Evolutionary conservation across 2,113 vertebrate species (phyloP), one percentile per base, ranked within the genome.

Genomic region (Gambusia holbrooki): DNA sequence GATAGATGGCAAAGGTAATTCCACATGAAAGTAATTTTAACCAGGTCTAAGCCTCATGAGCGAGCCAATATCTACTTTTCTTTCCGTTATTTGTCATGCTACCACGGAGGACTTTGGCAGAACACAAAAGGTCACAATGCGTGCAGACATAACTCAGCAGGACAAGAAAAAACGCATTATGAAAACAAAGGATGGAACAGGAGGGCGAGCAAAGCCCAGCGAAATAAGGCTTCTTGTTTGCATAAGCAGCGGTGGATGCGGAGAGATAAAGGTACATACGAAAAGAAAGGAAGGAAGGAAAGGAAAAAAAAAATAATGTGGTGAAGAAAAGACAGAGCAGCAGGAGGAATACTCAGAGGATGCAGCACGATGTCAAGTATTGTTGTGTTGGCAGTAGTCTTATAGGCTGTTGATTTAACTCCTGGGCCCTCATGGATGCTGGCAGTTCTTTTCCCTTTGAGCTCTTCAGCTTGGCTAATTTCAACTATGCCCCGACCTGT

Each of bases 11-110:
- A 77, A 42, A 82, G 77, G 89, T 91, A 89, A 92, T 90, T 80
- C 85, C 84, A 88, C 79, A 90, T 84, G 89, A 93, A 92, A 90
- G 91, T 91, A 54, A 93, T 92, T 89, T 93, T 87, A 90, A 90
- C 84, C 81, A 78, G 84, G 81, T 85, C 81, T 81, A 78, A 90
- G 89, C 86, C 90, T 89, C 69, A 58, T 79, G 82, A 84, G 81
- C 29, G 64, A 71, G 79, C 84, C 69, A 84, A 89, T 84, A 86
- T 90, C 88, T 86, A 84, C 89, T 74, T 83, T 82, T 67, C 68
- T 78, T 86, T 90, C 84, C 81, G 83, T 73, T 86, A 92, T 93
- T 89, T 84, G 87, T 92, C 90, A 92, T 89, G 84, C 90, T 92
- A 84, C 88, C 86, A 90, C 85, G 83, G 87, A 90, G 84, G 77